Conservation (phyloP, 2,797 vertebrate species). For the Typhlichthys eigenmanni region DNA sequence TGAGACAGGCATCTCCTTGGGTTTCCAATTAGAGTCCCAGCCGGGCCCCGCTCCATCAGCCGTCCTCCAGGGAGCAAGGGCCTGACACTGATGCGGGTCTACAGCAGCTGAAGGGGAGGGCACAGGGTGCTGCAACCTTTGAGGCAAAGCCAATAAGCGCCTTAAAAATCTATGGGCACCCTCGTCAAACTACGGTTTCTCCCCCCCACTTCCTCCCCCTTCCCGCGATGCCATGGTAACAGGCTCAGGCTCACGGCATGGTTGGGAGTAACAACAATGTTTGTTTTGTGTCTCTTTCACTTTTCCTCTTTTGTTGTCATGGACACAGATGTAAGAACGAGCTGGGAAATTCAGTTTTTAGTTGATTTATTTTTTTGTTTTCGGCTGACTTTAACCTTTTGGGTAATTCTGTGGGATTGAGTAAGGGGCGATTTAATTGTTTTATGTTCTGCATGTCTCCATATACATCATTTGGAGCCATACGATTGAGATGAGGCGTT, state of each 20-base stretch:
- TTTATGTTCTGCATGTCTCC: conserved; percentile 23
- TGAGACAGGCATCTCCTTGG: conserved; percentile 52
- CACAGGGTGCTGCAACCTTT: conserved; percentile 69
- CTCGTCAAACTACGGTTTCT: conserved; percentile 60
- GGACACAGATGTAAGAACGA: neutral
- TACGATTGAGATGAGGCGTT: conserved; percentile 47
- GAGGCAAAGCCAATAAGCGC: conserved; percentile 77
- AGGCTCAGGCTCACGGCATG: conserved; percentile 22
- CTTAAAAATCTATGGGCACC: conserved; percentile 68
- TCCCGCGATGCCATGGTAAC: conserved; percentile 56
- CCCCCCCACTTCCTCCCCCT: conserved; percentile 30
- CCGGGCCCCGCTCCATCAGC: conserved; percentile 47
- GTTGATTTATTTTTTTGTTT: neutral
- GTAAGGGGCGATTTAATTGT: conserved; percentile 11
- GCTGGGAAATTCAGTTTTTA: neutral
- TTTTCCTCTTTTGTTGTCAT: neutral
- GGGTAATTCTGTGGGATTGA: too few species aligned
- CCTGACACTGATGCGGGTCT: conserved; percentile 77
- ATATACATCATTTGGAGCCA: conserved; percentile 12
- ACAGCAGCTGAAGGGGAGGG: conserved; percentile 80
- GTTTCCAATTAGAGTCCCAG: conserved; percentile 73
- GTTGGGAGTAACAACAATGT: conserved; percentile 27
- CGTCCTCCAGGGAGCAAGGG: conserved; percentile 53
- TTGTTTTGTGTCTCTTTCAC: neutral
- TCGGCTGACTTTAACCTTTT: neutral